Base-by-base conservation (phyloP, 2,888 invertebrate genomes). In the Mesochorus sp. region DNA sequence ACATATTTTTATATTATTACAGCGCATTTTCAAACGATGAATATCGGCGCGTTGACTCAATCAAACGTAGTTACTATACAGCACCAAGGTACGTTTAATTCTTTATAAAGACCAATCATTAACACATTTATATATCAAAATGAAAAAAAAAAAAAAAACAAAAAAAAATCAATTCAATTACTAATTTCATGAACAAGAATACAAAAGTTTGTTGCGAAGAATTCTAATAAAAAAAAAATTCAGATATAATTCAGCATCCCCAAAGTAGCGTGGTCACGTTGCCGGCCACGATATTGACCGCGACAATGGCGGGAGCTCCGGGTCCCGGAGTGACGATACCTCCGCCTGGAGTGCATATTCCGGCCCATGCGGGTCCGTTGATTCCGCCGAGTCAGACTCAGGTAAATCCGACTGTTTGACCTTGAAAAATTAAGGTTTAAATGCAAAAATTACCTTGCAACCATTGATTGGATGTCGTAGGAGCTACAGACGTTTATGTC, bases 1-100 rank as follows among this genome's bases (percentile, higher is more conserved):
- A 6, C n/a, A 8, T 17, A 76, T 77, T 42, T 31, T 44, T 31
- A 21, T 21, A n/a, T 42, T 49, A 62, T 83, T 84, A 10, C 71
- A 91, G 91, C 90, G 44, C 91, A 91, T 83, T 91, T 91, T 82
- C 91, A 91, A 87, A 88, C 91, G 14, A 90, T 91, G 89, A 91
- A 90, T 80, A 89, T 91, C 62, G 90, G 91, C 51, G 85, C 89
- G 51, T 80, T 91, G 49, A 89, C 87, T 14, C 91, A 91, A 82
- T 90, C 91, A 39, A 91, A 91, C 77, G 87, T 91, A 37, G 90
- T 91, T 66, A 90, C 91, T 17, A 89, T 91, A 80, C 91, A 91
- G 77, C 91, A 91, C 85, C 91, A 91, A 88, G 90, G 90, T 90
- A 84, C 55, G 67, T 19, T 0, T 3, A 24, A 37, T 28, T 66